Evolutionary conservation across 1,140 invertebrate genomes (phyloP), one percentile per base, ranked within the genome.

Genomic region (Drosophila ananassae): DNA sequence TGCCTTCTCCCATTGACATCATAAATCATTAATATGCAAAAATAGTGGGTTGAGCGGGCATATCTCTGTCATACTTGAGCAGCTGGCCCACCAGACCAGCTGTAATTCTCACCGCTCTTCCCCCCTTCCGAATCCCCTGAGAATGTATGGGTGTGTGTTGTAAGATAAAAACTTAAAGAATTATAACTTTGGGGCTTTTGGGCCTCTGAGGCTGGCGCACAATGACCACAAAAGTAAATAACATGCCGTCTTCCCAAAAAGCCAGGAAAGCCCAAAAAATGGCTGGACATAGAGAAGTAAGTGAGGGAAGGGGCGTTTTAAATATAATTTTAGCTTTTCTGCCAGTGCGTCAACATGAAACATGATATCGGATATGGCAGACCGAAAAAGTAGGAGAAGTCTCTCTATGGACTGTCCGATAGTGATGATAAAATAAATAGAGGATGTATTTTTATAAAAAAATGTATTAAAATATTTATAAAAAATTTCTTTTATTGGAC

Each of bases 171-270:
- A 87, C 82, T 87, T 87, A 79, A 87, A 87, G 82, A 87, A 87
- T 87, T 87, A 87, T 87, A 87, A 87, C 82, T 89, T 87, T 89
- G 75, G 82, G 82, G 82, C 84, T 71, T 87, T 81, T 67, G 66
- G 55, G 69, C 46, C 74, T 56, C 62, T 17, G 54, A 73, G 63
- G 71, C 25, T 37, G 59, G 56, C 53, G 66, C 62, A 87, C 82
- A 81, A 87, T 87, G 82, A 87, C 82, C 82, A 78, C 82, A 87
- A 87, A 87, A 87, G 82, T 87, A 87, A 87, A 87, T 87, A 87
- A 79, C 78, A 69, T 85, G 63, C 57, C 64, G 47, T 52, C 52
- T 73, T 4, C 2, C 34, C 34, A 12, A 58, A 61, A 82, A 51
- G 48, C 58, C 51, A 59, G 58, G 51, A 46, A 55, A 47, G 44